Base-by-base conservation (phyloP, 2,113 vertebrate species). In the Hippocampus comes region DNA sequence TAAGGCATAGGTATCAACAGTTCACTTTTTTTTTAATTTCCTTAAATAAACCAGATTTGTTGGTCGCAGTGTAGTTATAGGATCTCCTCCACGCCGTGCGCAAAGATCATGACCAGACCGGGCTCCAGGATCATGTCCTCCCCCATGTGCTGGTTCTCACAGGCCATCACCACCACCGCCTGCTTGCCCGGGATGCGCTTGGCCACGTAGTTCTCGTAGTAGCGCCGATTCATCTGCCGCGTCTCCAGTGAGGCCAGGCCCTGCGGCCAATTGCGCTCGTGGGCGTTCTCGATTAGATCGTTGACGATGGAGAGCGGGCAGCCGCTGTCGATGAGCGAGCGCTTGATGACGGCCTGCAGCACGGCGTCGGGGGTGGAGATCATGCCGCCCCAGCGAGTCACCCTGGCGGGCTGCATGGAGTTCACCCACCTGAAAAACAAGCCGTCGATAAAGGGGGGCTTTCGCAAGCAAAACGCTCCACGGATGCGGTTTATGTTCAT, bases 51-150 rank as follows among this genome's bases (percentile, higher is more conserved):
- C 83, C 83, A 68, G 75, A 85, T 85, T 80, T 73, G 41, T 25
- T 76, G 57, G 23, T 30, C 12, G 23, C 21, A 43, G 67, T 46
- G 30, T 42, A 73, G 84, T 90, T 92, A 94, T 89, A 93, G 91
- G 83, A 99, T 98, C 78, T 99, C 96, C 82, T 98, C 97, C 72
- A 98, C 96, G 0, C 97, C 97, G 2, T 98, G 97, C 0, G 96
- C 97, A 72, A 99, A 99, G 72, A 99, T 98, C 97, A 99, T 98
- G 76, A 99, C 97, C 59, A 99, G 91, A 10, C 97, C 97, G 0
- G 97, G 97, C 87, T 99, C 97, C 72, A 99, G 92, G 85, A 99
- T 98, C 97, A 99, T 99, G 88, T 98, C 97, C 75, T 99, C 97
- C 0, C 97, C 97, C 97, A 99, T 99, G 81, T 99, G 97, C 87